Evolutionary conservation across 1,140 invertebrate species (phyloP).

Genomic region (Camponotus pennsylvanicus): DNA sequence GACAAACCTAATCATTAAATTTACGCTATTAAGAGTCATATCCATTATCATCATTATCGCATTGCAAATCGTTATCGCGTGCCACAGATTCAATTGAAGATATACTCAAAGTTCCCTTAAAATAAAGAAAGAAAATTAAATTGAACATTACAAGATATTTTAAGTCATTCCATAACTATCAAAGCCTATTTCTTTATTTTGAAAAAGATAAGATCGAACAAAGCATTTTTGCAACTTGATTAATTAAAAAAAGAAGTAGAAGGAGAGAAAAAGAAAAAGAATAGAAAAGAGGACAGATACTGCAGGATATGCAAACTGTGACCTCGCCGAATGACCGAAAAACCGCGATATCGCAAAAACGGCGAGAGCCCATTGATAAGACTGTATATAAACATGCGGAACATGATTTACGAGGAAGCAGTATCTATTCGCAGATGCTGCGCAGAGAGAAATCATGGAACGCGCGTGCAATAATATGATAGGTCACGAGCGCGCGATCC

Average conservation of each 20-base stretch:
- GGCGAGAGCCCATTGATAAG: neutral
- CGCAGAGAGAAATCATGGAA: too few relatives aligned
- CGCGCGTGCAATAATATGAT: neutral
- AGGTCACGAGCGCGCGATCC: neutral
- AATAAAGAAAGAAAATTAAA: neutral
- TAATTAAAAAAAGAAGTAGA: neutral
- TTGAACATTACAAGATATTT: neutral
- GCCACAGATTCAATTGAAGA: neutral
- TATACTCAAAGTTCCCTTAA: neutral
- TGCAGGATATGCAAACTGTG: too few relatives aligned
- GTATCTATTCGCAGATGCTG: neutral
- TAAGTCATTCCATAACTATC: neutral
- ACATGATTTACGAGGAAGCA: neutral
- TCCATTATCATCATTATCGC: neutral
- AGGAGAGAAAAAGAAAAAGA: neutral
- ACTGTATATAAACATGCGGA: neutral
- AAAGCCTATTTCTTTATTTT: neutral
- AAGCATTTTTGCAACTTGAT: neutral
- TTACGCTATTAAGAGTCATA: neutral
- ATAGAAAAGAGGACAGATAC: neutral
- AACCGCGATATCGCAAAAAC: neutral
- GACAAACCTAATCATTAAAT: neutral
- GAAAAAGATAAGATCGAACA: neutral
- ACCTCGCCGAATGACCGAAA: neutral
- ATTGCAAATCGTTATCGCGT: constrained; percentile 2